Evolutionary conservation across 2,888 invertebrate genomes (phyloP).

Genomic region (Helobdella robusta): DNA sequence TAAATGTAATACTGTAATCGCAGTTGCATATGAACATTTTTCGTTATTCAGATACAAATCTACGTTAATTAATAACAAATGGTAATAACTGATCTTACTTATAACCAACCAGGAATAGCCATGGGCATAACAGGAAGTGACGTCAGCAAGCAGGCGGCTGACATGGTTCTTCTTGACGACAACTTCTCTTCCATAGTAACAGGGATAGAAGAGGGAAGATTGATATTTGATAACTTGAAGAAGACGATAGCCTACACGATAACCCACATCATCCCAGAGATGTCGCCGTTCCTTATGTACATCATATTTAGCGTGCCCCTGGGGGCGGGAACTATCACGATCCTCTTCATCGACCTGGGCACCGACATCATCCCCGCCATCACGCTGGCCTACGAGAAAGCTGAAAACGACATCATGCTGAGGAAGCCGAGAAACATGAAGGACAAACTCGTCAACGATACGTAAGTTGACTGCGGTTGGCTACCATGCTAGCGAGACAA

Average conservation of each 20-base stretch:
- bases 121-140: slow-evolving; percentile 39
- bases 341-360: slow-evolving; percentile 94
- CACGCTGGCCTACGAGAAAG: slow-evolving; percentile 41
- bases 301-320: slow-evolving; percentile 85
- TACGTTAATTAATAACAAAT: too few relatives aligned
- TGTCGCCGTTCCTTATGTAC: slow-evolving; percentile 89
- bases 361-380: slow-evolving; percentile 71
- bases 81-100: neutral
- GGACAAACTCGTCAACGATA: slow-evolving; percentile 76
- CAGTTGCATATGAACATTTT: too few relatives aligned
- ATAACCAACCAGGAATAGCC: slow-evolving; percentile 33
- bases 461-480: slow-evolving; percentile 54
- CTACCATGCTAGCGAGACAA: slow-evolving; percentile 40
- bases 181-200: slow-evolving; percentile 40
- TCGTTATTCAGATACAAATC: too few relatives aligned
- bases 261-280: slow-evolving; percentile 91
- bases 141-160: slow-evolving; percentile 38
- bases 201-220: slow-evolving; percentile 44
- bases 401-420: slow-evolving; percentile 87
- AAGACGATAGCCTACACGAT: slow-evolving; percentile 92
- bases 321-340: slow-evolving; percentile 87
- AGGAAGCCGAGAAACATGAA: slow-evolving; percentile 71
- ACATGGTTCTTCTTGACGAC: slow-evolving; percentile 39
- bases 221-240: slow-evolving; percentile 93
- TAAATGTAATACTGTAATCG: too few relatives aligned